phyloP scores from a whole-genome alignment of 2,888 invertebrate genomes.

The Meteorus cinctellus region DNA sequence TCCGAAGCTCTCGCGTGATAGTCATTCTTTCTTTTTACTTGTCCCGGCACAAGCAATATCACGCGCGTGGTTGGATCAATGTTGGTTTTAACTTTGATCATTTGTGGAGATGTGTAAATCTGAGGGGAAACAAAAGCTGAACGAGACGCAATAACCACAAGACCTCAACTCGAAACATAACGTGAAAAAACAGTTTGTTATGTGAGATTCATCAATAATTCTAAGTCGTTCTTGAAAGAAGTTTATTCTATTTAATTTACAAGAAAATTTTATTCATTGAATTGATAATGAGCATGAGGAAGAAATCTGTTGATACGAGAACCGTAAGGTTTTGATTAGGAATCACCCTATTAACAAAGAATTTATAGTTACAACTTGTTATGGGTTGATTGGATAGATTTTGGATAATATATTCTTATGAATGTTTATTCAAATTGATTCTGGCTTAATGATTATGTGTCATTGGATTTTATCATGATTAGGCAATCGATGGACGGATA shows the following conservation, averaged over 20 bases:
- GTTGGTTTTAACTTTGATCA: not conserved
- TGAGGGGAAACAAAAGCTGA: not conserved
- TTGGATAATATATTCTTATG: not conserved
- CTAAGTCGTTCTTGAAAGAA: no score
- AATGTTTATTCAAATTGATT: not conserved
- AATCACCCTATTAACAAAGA: not conserved
- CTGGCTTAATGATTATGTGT: not conserved
- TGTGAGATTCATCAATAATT: not conserved
- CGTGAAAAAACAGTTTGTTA: not conserved
- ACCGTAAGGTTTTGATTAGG: no score
- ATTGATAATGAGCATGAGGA: no score
- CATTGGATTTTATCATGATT: not conserved
- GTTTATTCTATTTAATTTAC: no score
- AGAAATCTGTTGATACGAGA: no score
- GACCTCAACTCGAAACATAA: no score
- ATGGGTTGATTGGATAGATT: not conserved
- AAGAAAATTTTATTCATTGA: no score
- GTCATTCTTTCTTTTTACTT: not conserved
- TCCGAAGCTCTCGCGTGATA: not conserved
- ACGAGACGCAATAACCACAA: no score
- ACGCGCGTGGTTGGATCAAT: not conserved
- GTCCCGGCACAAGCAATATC: not conserved
- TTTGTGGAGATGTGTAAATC: not conserved
- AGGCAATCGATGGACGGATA: not conserved
- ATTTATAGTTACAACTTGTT: not conserved